Conservation (phyloP, 2,888 invertebrate genomes). For the Agrochola lychnidis region DNA sequence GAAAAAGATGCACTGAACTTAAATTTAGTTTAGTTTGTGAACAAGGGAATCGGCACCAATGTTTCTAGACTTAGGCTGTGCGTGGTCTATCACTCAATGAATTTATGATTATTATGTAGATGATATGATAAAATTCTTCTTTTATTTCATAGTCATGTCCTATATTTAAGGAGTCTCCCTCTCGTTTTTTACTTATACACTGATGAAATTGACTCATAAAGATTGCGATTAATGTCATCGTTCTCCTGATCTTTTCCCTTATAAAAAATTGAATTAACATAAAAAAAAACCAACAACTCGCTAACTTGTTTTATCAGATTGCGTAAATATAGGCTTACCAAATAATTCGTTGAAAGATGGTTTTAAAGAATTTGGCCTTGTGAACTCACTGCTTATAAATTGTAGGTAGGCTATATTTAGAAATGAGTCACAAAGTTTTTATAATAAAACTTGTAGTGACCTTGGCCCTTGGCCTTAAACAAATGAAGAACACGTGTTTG, state of each 20-base stretch:
- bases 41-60: too few species aligned
- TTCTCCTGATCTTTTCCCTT: background rate
- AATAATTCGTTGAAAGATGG: background rate
- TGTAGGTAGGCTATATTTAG: too few species aligned
- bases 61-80: background rate
- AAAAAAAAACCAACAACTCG: background rate
- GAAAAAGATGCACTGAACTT: too few species aligned
- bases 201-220: background rate
- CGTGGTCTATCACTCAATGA: background rate
- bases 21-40: too few species aligned
- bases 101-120: too few species aligned
- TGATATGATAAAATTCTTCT: too few species aligned
- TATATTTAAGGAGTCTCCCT: too few species aligned
- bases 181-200: too few species aligned
- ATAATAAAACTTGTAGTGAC: slow-evolving; percentile 8
- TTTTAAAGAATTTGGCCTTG: slow-evolving; percentile 6
- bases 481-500: slow-evolving; percentile 17
- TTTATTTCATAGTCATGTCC: too few species aligned
- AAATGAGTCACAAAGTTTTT: slow-evolving; percentile 34
- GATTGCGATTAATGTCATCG: background rate
- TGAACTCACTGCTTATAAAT: too few species aligned
- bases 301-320: background rate
- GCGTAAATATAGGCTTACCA: background rate
- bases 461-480: slow-evolving; percentile 27
- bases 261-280: too few species aligned